Base-by-base conservation (phyloP, 2,113 vertebrate genomes). In the Poecilia latipinna region DNA sequence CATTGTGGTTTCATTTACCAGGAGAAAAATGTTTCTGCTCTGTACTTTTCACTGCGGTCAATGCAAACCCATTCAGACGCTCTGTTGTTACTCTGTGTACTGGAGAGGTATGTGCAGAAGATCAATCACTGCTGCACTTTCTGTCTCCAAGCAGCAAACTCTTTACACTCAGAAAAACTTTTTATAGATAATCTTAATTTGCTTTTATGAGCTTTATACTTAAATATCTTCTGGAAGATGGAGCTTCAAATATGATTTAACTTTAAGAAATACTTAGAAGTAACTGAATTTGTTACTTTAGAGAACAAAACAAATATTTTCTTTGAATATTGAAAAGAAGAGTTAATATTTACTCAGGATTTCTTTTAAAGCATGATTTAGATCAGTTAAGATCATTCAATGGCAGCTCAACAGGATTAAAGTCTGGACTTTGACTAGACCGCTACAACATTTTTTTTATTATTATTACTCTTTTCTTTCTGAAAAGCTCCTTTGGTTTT, bases 51-150 rank as follows among this genome's bases (percentile, higher is more conserved):
- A 44, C 35, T 13, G 15, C 70, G 29, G 75, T 84, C 86, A 68
- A 88, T 85, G 54, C 78, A 82, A 48, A 17, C 44, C 19, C 17
- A 48, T 48, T 48, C 19, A 48, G 44, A 19, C 68, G 77, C 35
- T 76, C 5, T 68, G 82, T 82, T 74, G 76, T 76, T 65, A 26
- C 54, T 86, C 68, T 77, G 44, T 70, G 35, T 77, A 31, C 75
- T 42, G 60, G 4, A 19, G 22, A 37, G 68, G 74, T 62, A 65
- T 1, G 37, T 73, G 61, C 61, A 64, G 61, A 68, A 51, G 70
- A 82, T 85, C 68, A 66, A 63, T 83, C 75, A 65, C 0, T 33
- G 44, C 65, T 61, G n/a, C 32, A 72, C 86, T 67, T 31, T 65
- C 68, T 77, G 75, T 61, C 62, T 75, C 15, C 32, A 60, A 70